phyloP scores from a whole-genome alignment of 2,113 vertebrate species.

The Choloepus hoffmanni region DNA sequence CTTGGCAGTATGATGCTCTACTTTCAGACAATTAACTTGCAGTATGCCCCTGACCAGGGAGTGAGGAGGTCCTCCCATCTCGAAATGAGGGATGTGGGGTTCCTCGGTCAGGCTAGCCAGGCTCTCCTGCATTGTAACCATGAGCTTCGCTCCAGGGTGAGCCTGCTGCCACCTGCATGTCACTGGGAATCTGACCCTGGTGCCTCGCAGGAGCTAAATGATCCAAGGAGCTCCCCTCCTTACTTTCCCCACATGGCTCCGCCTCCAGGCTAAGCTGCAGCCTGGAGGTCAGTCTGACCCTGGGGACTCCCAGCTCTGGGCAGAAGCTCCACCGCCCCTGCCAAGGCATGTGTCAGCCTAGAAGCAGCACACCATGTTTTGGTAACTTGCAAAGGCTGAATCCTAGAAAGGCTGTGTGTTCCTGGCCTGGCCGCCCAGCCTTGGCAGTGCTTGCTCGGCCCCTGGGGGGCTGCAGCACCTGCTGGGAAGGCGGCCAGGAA shows the following conservation, averaged over 20 bases:
- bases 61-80: background rate
- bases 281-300: slow-evolving; percentile 69
- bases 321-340: slow-evolving; percentile 7
- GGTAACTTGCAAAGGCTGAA: slow-evolving; percentile 49
- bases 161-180: background rate
- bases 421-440: background rate
- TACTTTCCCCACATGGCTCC: background rate
- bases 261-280: slow-evolving; percentile 8
- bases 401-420: slow-evolving; percentile 73
- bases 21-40: background rate
- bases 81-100: background rate
- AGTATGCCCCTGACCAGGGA: accelerated
- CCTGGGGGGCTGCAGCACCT: background rate
- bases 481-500: slow-evolving; percentile 21
- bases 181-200: background rate
- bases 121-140: background rate
- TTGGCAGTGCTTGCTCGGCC: background rate
- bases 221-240: background rate
- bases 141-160: background rate
- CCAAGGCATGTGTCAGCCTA: slow-evolving; percentile 73
- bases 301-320: slow-evolving; percentile 66
- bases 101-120: background rate
- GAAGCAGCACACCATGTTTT: slow-evolving; percentile 31
- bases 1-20: background rate
- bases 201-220: background rate